Base-by-base conservation (phyloP, 2,888 invertebrate genomes). In the Coleophora flavipennella region DNA sequence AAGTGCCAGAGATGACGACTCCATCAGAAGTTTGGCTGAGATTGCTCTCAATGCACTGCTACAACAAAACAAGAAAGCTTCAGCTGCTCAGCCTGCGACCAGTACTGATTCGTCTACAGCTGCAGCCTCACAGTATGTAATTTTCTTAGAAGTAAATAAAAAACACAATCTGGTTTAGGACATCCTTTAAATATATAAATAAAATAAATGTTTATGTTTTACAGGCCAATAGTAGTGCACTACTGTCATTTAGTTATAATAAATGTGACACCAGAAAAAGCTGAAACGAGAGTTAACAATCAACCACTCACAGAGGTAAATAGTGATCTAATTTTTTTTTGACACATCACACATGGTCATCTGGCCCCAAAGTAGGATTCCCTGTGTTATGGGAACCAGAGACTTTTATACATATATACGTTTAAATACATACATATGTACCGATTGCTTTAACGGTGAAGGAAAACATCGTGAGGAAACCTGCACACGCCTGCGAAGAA, bases 241-340 rank as follows among this genome's bases (percentile, higher is more conserved):
- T 92, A 94, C 69, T 96, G 96, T 60, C 96, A 97, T 71, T 83
- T 98, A 55, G 93, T 96, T 0, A 90, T 97, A 41, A 88, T 98
- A 29, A 96, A 97, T 72, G 90, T 96, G 8, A 93, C 92, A 51
- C 96, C 97, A 1, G 88, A 93, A 48, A 93, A 91, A 51, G 89
- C 91, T 27, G 92, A 93, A 38, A 90, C 92, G 1, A 87, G 90
- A 65, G 92, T 96, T 8, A 90, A 89, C 27, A 91, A 90, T 63
- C 91, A 92, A 58, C 83, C 87, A 12, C 70, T 89, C 9, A 87
- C 89, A 62, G 91, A 91, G 81, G 90, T 91, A 81, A 75, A 11
- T 29, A n/a, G 20, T 20, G 6, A 20, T 20, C 20, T 20, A n/a
- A n/a, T n/a, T n/a, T n/a, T n/a, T n/a, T n/a, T n/a, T n/a, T n/a